A percentile compares a stretch with the other conserved stretches of the same genome.
Evolutionary conservation across 2,888 invertebrate genomes (phyloP).

Genomic region (Apodemia duryi): DNA sequence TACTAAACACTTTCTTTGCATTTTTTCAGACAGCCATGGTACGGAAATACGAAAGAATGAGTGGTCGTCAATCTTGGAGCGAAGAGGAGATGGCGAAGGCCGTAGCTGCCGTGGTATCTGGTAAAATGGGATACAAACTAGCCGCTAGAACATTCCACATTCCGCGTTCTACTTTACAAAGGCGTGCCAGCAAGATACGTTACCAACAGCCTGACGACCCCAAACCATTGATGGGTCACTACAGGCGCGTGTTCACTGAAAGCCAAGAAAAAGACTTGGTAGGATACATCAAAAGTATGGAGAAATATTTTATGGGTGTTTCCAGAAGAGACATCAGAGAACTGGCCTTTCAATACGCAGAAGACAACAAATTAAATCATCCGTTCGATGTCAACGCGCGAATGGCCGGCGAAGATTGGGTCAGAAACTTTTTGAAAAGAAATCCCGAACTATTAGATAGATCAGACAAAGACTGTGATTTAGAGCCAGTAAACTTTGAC

Average conservation of each 20-base stretch:
- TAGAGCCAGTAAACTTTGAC: slow-evolving; percentile 72
- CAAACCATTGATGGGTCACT: slow-evolving; percentile 71
- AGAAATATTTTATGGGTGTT: slow-evolving; percentile 71
- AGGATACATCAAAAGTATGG: slow-evolving; percentile 74
- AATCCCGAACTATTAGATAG: slow-evolving; percentile 65
- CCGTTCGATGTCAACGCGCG: slow-evolving; percentile 68
- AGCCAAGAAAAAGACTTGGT: slow-evolving; percentile 71
- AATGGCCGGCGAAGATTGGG: slow-evolving; percentile 76
- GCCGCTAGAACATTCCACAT: slow-evolving; percentile 72
- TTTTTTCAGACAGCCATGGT: slow-evolving; percentile 68
- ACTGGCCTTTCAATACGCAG: slow-evolving; percentile 73
- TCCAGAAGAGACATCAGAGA: slow-evolving; percentile 69
- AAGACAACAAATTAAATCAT: slow-evolving; percentile 64
- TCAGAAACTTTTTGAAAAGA: slow-evolving; percentile 69
- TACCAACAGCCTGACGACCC: slow-evolving; percentile 66
- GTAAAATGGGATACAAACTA: slow-evolving; percentile 74
- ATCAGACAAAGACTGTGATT: slow-evolving; percentile 56
- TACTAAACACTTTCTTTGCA: slow-evolving; percentile 41
- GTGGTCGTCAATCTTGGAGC: slow-evolving; percentile 73
- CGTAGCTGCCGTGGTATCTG: slow-evolving; percentile 71
- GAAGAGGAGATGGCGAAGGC: slow-evolving; percentile 74
- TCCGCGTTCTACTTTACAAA: slow-evolving; percentile 69
- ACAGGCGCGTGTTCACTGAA: slow-evolving; percentile 70
- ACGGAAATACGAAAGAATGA: slow-evolving; percentile 74
- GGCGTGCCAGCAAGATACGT: slow-evolving; percentile 69